Percentiles rank a stretch among this genome's conserved stretches.
These are phyloP conservation scores for Zonotrichia albicollis DNA, from an alignment of 2,797 vertebrate species.

Conservation along the genomic window DNA sequence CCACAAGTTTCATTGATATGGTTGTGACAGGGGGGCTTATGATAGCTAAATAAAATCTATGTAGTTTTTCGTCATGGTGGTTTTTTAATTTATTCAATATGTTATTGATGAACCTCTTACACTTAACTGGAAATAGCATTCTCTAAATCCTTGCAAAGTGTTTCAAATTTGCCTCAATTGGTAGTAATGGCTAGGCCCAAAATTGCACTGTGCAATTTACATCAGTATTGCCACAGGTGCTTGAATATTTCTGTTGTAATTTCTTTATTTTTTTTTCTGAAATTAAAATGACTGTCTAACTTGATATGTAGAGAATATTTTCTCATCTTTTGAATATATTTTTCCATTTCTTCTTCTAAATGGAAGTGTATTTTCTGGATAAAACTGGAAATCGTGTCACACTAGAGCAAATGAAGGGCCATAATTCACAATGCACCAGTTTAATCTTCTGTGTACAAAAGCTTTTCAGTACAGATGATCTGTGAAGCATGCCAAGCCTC, in stretches of 20 bases:
- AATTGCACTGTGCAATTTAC: neutral
- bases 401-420: slow-evolving; percentile 50
- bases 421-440: slow-evolving; percentile 64
- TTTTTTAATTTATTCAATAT: neutral
- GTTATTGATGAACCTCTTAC: neutral
- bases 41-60: neutral
- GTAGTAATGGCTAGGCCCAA: neutral
- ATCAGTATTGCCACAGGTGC: neutral
- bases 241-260: neutral
- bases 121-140: neutral
- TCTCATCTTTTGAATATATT: slow-evolving; percentile 39
- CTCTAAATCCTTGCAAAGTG: neutral
- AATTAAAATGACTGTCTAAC: slow-evolving; percentile 44
- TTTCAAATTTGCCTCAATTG: neutral
- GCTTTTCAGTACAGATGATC: slow-evolving; percentile 23
- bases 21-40: neutral
- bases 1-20: neutral
- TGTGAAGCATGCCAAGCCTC: neutral
- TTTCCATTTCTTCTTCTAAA: slow-evolving; percentile 47
- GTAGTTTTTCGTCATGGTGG: rapidly evolving
- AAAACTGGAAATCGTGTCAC: slow-evolving; percentile 54
- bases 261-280: neutral
- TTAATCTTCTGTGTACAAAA: slow-evolving; percentile 39
- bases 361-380: slow-evolving; percentile 48
- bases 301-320: slow-evolving; percentile 34